Evolutionary conservation across 2,888 invertebrate species (phyloP), one percentile per base, ranked within the genome.

Genomic region (Malthinus seriepunctatus): DNA sequence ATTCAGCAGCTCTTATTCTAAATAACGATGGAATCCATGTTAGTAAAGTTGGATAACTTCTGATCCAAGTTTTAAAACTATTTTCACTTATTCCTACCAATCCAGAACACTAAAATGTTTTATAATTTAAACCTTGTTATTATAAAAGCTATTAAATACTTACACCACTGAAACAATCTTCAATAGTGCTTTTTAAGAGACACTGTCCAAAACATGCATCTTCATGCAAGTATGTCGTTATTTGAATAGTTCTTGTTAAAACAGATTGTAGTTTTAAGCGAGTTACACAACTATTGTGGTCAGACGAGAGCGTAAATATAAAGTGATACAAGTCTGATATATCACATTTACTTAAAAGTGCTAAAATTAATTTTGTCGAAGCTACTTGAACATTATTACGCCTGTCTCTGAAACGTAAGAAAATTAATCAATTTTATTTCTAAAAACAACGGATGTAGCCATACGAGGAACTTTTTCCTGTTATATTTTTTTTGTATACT

Each of bases 281-380:
- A 0, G 88, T 86, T 44, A 90, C 83, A 65, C 88, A 90, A 34
- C 88, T 87, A 71, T 90, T 90, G 70, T 90, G 88, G 74, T 91
- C 90, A 1, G 88, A 85, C 69, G 88, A 82, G 67, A 88, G 86
- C 67, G 84, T 83, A 71, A 89, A 90, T 46, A 91, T 79, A 48
- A 87, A 90, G 59, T 83, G 81, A 80, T 84, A 83, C 65, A 85
- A 80, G 60, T 90, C 88, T 46, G 82, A 77, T 8, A 88, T 79
- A 12, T 84, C 81, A 39, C 87, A 86, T 65, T 83, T 83, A 67
- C 89, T 87, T 54, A 92, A 78, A 6, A 89, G 75, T 45, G 86
- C 85, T 48, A 92, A 78, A 0, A 86, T 80, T 0, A 88, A 81
- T 79, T 90, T 91, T 0, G 87, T 84, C 56, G 88, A 86, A 52